Evolutionary conservation across 2,113 vertebrate species (phyloP).

Genomic region (Marmota flaviventris): DNA sequence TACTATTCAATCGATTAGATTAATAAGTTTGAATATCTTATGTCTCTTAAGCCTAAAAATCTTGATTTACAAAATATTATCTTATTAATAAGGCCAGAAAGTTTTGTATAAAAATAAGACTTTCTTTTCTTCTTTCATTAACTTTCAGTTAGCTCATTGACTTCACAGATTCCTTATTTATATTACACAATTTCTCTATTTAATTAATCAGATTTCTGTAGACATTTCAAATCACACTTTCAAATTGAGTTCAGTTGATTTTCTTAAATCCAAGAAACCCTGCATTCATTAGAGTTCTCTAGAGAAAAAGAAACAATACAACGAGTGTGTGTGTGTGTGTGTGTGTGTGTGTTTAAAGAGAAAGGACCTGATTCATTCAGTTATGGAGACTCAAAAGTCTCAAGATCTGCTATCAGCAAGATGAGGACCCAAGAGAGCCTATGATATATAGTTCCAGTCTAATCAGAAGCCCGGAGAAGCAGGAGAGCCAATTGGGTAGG

Average conservation of each 20-base stretch:
- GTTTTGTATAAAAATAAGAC: background rate
- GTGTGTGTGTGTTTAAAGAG: too few species aligned
- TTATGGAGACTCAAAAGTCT: background rate
- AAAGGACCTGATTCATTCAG: background rate
- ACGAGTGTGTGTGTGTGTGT: background rate
- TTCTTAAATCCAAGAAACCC: background rate
- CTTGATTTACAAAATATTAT: constrained; percentile 53
- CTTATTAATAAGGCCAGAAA: constrained; percentile 4
- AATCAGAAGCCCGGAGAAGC: background rate
- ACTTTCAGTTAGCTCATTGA: constrained; percentile 1
- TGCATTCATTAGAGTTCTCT: background rate
- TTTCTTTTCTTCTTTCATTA: constrained; percentile 45
- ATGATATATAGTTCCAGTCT: background rate
- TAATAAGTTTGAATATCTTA: background rate
- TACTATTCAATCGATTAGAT: constrained; percentile 14
- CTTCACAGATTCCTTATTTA: constrained; percentile 36
- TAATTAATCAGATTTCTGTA: constrained; percentile 33
- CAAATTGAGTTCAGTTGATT: constrained; percentile 42
- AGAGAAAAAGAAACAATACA: background rate
- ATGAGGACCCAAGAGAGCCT: background rate
- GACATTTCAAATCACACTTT: constrained; percentile 53
- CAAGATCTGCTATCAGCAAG: background rate
- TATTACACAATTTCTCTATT: background rate
- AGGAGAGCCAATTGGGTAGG: background rate
- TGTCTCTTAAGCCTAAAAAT: constrained; percentile 29